Conservation (phyloP, 1,140 invertebrate species). For the Scaptomyza graminum region DNA sequence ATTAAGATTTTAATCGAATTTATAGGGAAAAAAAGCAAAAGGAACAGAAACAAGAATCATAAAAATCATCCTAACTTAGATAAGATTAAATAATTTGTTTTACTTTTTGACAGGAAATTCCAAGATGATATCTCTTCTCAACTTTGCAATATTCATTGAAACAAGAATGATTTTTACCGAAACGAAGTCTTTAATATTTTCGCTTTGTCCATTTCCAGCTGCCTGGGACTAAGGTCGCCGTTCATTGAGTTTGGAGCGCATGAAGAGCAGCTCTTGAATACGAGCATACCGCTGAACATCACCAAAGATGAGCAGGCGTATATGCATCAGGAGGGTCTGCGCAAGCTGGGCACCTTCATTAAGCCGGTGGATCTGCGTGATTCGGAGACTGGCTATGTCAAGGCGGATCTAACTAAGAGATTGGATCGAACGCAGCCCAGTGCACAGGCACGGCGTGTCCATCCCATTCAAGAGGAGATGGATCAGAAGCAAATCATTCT, state of each 20-base stretch:
- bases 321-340: conserved; percentile 78
- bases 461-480: conserved; percentile 81
- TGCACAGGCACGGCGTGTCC: conserved; percentile 50
- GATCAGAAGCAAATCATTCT: conserved; percentile 81
- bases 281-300: conserved; percentile 78
- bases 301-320: conserved; percentile 79
- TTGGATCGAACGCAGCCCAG: conserved; percentile 42
- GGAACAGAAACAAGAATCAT: too few relatives aligned
- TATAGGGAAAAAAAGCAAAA: too few relatives aligned
- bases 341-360: conserved; percentile 80
- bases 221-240: conserved; percentile 76
- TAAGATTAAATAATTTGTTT: too few relatives aligned
- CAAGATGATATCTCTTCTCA: too few relatives aligned
- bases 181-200: neutral
- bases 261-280: conserved; percentile 73
- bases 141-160: too few relatives aligned
- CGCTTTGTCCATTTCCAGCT: conserved; percentile 49
- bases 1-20: too few relatives aligned
- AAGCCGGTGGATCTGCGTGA: conserved; percentile 79
- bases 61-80: too few relatives aligned
- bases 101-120: too few relatives aligned
- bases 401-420: conserved; percentile 72
- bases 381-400: conserved; percentile 74
- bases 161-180: too few relatives aligned
- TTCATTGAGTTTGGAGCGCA: conserved; percentile 80